These are phyloP conservation scores for Ophiodon elongatus DNA, from an alignment of 2,113 vertebrate species.

Conservation along the genomic window DNA sequence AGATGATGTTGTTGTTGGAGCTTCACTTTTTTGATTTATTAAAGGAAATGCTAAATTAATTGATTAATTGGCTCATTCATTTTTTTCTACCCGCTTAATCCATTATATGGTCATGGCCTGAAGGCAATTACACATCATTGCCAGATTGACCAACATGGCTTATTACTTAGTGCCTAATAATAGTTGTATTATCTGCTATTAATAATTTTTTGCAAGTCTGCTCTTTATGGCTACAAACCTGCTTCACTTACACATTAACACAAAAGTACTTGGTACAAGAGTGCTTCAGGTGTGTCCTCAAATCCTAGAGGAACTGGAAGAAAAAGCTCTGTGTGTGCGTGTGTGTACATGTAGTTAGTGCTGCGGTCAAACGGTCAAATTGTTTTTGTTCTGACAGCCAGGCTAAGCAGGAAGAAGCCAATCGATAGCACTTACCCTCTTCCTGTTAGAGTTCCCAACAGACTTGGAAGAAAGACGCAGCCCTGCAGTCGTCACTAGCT, in stretches of 20 bases:
- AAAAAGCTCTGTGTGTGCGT: conserved; percentile 6
- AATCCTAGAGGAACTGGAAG: conserved; percentile 14
- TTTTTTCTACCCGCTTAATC: not conserved
- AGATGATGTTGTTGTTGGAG: not conserved
- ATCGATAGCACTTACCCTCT: conserved; percentile 84
- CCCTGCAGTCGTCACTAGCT: conserved; percentile 53
- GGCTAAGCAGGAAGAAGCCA: conserved; percentile 76
- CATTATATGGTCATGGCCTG: not conserved
- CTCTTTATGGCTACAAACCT: not conserved
- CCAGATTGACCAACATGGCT: not conserved
- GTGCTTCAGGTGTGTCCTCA: not conserved
- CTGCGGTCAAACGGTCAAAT: conserved; percentile 69
- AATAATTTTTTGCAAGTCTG: not conserved
- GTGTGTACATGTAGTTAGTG: conserved; percentile 39
- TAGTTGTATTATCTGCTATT: not conserved
- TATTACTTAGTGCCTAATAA: not conserved
- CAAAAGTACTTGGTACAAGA: not conserved
- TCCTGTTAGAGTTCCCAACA: conserved; percentile 75
- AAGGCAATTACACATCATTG: not conserved
- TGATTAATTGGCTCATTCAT: not conserved
- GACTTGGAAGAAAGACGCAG: conserved; percentile 55
- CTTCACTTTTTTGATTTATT: not conserved
- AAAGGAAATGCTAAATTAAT: not conserved
- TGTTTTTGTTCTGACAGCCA: conserved; percentile 72
- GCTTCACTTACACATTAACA: not conserved